Conservation (phyloP, 2,888 invertebrate genomes). For the Tetragonisca angustula region DNA sequence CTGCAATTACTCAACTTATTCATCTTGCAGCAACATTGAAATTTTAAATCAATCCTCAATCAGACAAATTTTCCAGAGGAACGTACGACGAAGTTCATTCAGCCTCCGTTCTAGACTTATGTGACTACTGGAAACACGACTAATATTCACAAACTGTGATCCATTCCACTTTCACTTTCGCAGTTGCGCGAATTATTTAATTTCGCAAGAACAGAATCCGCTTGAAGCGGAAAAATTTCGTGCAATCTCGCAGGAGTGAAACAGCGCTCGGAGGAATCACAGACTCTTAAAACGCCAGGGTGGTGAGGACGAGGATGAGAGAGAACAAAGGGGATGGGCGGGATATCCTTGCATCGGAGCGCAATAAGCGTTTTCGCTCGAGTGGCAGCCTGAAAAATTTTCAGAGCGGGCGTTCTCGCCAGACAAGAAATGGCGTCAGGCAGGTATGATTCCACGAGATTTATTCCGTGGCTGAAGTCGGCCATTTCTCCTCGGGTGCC, state of each 20-base stretch:
- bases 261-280: background rate
- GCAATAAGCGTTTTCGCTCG: slow-evolving; percentile 63
- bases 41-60: too few relatives aligned
- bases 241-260: background rate
- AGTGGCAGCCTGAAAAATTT: slow-evolving; percentile 59
- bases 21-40: too few relatives aligned
- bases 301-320: too few relatives aligned
- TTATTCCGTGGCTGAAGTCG: slow-evolving; percentile 78
- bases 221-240: background rate
- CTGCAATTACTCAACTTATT: too few relatives aligned
- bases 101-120: too few relatives aligned
- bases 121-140: too few relatives aligned
- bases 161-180: too few relatives aligned
- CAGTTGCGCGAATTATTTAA: background rate
- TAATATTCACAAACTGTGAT: too few relatives aligned
- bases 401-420: slow-evolving; percentile 45
- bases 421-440: slow-evolving; percentile 62
- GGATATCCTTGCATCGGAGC: slow-evolving; percentile 12
- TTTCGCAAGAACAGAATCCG: background rate
- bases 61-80: too few relatives aligned
- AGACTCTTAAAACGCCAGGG: background rate
- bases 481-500: slow-evolving; percentile 74
- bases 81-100: too few relatives aligned
- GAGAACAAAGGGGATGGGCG: slow-evolving; percentile 2
- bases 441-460: slow-evolving; percentile 74